Percentiles rank a stretch among this genome's conserved stretches.
Evolutionary conservation across 2,888 invertebrate species (phyloP).

Genomic region (Homarus gammarus): DNA sequence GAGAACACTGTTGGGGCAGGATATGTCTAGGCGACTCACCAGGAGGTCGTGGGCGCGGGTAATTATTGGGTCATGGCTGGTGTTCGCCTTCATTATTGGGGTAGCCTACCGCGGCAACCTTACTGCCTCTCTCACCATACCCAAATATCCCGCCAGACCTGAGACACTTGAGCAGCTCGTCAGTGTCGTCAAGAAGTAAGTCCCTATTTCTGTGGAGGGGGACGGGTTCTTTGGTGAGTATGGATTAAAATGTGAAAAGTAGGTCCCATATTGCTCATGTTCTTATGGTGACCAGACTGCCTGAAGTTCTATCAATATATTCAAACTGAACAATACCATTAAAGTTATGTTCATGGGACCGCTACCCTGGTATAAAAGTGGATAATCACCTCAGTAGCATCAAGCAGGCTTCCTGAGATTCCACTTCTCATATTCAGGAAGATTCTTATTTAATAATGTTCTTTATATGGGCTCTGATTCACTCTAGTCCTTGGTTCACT

Average conservation of each 20-base stretch:
- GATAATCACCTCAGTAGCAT: too few relatives aligned
- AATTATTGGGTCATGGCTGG: constrained; percentile 47
- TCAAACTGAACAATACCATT: too few relatives aligned
- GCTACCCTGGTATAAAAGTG: too few relatives aligned
- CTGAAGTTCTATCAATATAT: too few relatives aligned
- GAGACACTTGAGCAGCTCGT: constrained; percentile 55
- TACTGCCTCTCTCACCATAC: constrained; percentile 65
- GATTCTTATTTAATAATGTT: too few relatives aligned
- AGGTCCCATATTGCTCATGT: too few relatives aligned
- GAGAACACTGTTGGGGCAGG: constrained; percentile 46
- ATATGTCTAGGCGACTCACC: background rate
- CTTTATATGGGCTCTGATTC: too few relatives aligned
- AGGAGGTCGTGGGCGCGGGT: background rate
- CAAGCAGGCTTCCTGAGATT: too few relatives aligned
- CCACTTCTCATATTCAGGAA: too few relatives aligned
- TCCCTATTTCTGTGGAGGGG: background rate
- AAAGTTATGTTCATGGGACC: too few relatives aligned
- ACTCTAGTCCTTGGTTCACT: too few relatives aligned
- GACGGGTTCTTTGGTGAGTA: constrained; percentile 16
- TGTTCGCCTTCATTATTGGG: constrained; percentile 56
- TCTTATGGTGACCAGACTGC: too few relatives aligned
- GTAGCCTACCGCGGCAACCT: constrained; percentile 64
- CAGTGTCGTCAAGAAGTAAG: constrained; percentile 22
- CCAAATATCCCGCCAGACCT: constrained; percentile 47
- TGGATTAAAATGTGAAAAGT: background rate